Conservation (phyloP, 2,113 vertebrate genomes). For the Pachyramphus minor region DNA sequence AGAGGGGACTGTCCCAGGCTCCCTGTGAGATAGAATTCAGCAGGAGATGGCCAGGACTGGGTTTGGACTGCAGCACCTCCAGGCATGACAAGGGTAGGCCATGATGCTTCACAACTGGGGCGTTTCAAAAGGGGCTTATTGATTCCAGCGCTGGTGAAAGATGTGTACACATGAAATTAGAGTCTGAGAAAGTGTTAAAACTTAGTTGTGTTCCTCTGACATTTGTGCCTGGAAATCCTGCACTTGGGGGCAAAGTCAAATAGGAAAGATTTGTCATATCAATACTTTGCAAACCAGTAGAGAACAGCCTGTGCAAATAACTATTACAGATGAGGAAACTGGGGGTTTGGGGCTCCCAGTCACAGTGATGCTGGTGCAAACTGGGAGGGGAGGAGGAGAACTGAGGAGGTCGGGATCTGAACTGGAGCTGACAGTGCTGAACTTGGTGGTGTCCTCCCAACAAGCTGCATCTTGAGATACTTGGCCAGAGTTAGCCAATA, state of each 20-base stretch:
- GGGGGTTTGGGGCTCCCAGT: neutral
- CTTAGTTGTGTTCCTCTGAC: neutral
- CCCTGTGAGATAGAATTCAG: accelerated
- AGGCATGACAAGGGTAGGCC: neutral
- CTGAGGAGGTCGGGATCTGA: neutral
- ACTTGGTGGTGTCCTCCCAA: neutral
- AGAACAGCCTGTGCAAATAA: neutral
- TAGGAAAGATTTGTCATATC: neutral
- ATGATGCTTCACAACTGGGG: accelerated
- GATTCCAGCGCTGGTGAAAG: neutral
- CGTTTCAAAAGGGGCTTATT: neutral
- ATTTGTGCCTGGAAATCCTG: neutral
- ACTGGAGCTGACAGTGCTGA: neutral
- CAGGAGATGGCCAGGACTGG: neutral
- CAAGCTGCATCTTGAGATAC: slow-evolving; percentile 18
- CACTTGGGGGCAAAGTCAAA: neutral
- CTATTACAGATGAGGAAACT: neutral
- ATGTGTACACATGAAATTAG: accelerated
- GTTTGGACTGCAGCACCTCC: neutral
- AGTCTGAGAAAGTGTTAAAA: neutral
- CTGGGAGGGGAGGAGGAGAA: neutral
- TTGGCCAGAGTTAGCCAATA: neutral
- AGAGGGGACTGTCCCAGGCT: neutral
- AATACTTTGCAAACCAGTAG: neutral
- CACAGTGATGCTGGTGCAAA: accelerated